Evolutionary conservation across 1,140 invertebrate genomes (phyloP), one percentile per base, ranked within the genome.

Genomic region (Bombus pyrosoma): DNA sequence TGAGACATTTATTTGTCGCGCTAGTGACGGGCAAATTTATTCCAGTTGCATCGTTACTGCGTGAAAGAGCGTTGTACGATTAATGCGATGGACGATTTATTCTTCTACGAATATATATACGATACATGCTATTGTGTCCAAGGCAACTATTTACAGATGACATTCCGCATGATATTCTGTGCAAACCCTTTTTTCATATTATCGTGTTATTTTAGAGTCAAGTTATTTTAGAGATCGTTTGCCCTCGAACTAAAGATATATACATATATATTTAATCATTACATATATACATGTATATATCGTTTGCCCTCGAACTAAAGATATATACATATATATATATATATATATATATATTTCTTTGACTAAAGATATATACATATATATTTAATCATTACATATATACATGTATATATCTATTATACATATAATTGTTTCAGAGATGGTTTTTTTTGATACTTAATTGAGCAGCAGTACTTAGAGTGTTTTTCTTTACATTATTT

Each of bases 381-480:
- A 41, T 41, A 39, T 39, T 39, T 39, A 39, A 8, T 39, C 8
- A 39, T 8, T 39, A 39, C 9, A n/a, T 47, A 59, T 6, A 28
- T 28, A 15, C 2, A 39, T 39, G 32, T 41, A n/a, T 25, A 32
- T 15, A 32, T 37, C 4, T 22, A 34, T n/a, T n/a, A n/a, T n/a
- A 28, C 15, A 28, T 57, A 9, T 57, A 34, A 47, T 62, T 25
- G 28, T 81, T 53, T 68, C 28, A 81, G n/a, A 81, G 57, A 43
- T 25, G 59, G 22, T 81, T 75, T 41, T 76, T 85, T 87, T 87
- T 64, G 62, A 79, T 75, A 85, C 72, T 90, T 86, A 83, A 32
- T 68, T 2, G 68, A 72, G 85, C 80, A 86, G 68, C 66, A 82
- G 84, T 89, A 89, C 88, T 89, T 89, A 89, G 87, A 78, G 62